These are phyloP conservation scores for Pterophyllum scalare DNA, from an alignment of 2,113 vertebrate genomes.

Conservation along the genomic window DNA sequence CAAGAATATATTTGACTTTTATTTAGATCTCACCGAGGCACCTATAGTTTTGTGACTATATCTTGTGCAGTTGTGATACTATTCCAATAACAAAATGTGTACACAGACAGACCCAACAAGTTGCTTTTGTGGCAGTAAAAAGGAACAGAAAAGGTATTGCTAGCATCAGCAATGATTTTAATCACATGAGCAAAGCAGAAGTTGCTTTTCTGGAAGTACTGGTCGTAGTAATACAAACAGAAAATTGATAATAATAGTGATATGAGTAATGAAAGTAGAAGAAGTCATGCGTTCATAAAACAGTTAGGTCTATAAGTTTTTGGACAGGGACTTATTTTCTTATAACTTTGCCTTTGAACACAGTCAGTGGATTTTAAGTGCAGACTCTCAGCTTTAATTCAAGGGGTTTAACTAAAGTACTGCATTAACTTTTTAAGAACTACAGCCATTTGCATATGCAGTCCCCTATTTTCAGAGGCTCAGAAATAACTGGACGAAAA, in stretches of 20 bases:
- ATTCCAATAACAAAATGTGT: not conserved
- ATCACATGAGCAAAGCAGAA: slow-evolving; percentile 6
- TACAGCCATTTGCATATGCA: not conserved
- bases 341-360: not conserved
- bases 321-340: too few species aligned
- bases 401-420: not conserved
- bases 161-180: not conserved
- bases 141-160: not conserved
- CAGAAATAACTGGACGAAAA: not conserved
- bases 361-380: not conserved
- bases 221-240: not conserved
- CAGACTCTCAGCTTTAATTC: too few species aligned
- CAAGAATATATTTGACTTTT: not conserved
- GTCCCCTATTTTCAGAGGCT: not conserved
- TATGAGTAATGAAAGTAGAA: not conserved
- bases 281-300: not conserved
- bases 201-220: not conserved
- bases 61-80: not conserved
- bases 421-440: not conserved
- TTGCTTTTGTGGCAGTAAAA: fast-evolving
- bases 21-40: not conserved
- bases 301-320: not conserved
- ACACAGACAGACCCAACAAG: not conserved
- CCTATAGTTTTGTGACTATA: not conserved
- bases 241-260: not conserved